phyloP scores from a whole-genome alignment of 2,113 vertebrate genomes.

The Haemorhous mexicanus region DNA sequence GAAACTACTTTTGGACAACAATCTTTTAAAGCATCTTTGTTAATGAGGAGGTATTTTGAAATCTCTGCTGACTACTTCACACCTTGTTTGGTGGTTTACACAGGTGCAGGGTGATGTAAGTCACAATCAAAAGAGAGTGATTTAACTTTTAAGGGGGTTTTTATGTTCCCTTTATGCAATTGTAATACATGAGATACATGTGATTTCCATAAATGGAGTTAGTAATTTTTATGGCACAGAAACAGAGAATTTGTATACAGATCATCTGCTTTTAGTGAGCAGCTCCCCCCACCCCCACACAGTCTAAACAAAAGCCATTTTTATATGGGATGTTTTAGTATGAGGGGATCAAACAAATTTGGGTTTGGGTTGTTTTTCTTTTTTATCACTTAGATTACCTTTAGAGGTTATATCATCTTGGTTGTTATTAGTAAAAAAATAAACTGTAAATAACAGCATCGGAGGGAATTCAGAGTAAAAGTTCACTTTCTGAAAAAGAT shows the following conservation, averaged over 20 bases:
- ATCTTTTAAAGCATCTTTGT: constrained; percentile 6
- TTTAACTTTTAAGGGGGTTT: not conserved
- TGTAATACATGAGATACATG: not conserved
- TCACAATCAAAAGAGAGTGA: not conserved
- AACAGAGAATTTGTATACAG: not conserved
- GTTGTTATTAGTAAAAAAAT: not conserved
- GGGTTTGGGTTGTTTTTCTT: not conserved
- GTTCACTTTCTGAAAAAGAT: not conserved
- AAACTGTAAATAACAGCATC: not conserved
- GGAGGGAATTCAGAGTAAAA: not conserved
- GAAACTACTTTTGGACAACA: not conserved
- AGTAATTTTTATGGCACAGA: not conserved
- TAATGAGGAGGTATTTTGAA: not conserved
- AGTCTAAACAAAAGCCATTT: not conserved
- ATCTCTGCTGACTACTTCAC: not conserved
- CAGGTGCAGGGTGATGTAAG: constrained; percentile 28
- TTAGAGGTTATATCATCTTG: not conserved
- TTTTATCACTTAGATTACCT: not conserved
- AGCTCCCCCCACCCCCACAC: fast-evolving
- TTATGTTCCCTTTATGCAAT: not conserved
- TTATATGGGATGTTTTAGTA: not conserved
- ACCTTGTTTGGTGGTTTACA: constrained; percentile 30
- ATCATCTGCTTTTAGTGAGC: not conserved
- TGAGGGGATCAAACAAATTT: not conserved
- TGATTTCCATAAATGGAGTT: not conserved